Evolutionary conservation across 2,113 vertebrate genomes (phyloP), one percentile per base, ranked within the genome.

Genomic region (Cettia cetti): DNA sequence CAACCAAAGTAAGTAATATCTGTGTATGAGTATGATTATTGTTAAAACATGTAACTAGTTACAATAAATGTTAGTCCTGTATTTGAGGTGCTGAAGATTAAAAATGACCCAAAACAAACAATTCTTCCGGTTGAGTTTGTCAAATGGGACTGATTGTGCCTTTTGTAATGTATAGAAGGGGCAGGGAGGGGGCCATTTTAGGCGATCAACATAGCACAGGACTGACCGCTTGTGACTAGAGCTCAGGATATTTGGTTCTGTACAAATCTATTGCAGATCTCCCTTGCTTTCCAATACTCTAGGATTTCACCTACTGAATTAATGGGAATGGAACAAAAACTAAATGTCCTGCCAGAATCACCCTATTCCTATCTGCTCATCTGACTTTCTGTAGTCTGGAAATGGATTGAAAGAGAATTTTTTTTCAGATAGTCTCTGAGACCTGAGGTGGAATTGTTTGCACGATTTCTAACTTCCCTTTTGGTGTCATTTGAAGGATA

Each of bases 171-270:
- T 13, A 31, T 2, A 37, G 18, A 66, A 63, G 18, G 26, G 9
- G 5, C 15, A n/a, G 23, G 17, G 17, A 72, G 75, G 8, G 7
- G 31, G 16, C 4, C 12, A 5, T 76, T 16, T 65, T 0, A 0
- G 13, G 17, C 21, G 7, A 13, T 40, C 31, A 82, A 8, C 10
- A 21, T 13, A 40, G 19, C 35, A 61, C 13, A 53, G 23, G 20
- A 3, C 37, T 80, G 23, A 3, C 50, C 72, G 11, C 22, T n/a
- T 70, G 54, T 54, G 53, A 14, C 27, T 53, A 26, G 9, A 45
- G 13, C 35, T 83, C 56, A 44, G 35, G 35, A 9, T 71, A 15
- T 44, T 50, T 81, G 30, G 2, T 70, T 82, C 54, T 31, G 13
- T 39, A 60, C 27, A 78, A 86, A 83, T 40, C 47, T 70, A 12